Base-by-base conservation (phyloP, 2,888 invertebrate genomes). In the Nasonia oneida region DNA sequence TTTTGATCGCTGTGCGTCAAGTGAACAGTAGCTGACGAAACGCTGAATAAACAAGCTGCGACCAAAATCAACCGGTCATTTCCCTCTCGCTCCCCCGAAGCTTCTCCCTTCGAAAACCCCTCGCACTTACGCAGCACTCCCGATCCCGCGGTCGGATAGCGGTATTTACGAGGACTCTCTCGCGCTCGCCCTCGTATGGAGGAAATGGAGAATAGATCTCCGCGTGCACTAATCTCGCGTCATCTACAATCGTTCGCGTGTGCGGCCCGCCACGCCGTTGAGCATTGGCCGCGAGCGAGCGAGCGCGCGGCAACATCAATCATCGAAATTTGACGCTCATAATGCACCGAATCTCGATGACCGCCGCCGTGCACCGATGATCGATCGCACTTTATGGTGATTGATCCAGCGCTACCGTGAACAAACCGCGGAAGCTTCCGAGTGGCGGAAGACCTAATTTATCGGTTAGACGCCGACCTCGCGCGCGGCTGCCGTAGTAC, bases 321-420 rank as follows among this genome's bases (percentile, higher is more conserved):
- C 92, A 92, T 91, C 89, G 88, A 90, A 90, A 91, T 91, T 90
- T 90, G 92, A 92, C 92, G 90, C 89, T 91, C 89, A 90, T 91
- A 90, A 87, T 89, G 90, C 90, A 90, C 87, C 87, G 87, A 89
- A 91, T 90, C 90, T 89, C 88, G 87, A 88, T 89, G 89, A 89
- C 87, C 87, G 86, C 78, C 81, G 84, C n/a, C 53, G 4, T 37
- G 33, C 75, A 5, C 53, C 85, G 77, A 90, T 91, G 91, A 91
- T 91, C 90, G 91, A 91, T 91, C 89, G 88, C 86, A 86, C 86
- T 84, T 88, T 85, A 83, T 86, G 82, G 88, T 89, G 91, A 91
- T 90, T 90, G 90, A 91, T 91, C 89, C 90, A 39, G 71, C 84
- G 87, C 87, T 89, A 89, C 89, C 87, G 87, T 87, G 83, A 82